Base-by-base conservation (phyloP, 2,888 invertebrate species). In the Prosapia bicincta region DNA sequence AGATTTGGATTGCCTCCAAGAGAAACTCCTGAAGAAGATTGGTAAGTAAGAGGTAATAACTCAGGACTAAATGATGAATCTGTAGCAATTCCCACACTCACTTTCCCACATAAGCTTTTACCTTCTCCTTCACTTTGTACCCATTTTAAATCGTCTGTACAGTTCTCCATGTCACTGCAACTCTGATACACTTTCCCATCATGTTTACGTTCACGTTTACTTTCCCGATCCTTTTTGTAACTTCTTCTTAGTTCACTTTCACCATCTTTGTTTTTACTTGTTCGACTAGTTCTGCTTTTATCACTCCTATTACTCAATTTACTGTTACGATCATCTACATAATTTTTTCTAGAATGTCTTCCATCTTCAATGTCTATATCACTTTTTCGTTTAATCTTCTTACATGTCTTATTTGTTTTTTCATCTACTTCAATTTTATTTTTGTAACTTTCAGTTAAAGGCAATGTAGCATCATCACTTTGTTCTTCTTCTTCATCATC, bases 331-430 rank as follows among this genome's bases (percentile, higher is more conserved):
- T 81, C 80, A 24, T 84, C 84, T 9, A 30, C 30, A 6, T 9
- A 5, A 6, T 6, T 30, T 30, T 6, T 6, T 6, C 30, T 6
- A 38, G 79, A 82, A 30, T 81, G 80, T 54, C 81, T 81, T 2
- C 79, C 80, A 1, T 82, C 82, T 28, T 81, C 80, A 10, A 78
- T 80, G 68, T 79, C 76, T 75, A 80, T 80, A 25, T 6, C 28
- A 66, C 68, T 69, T 43, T 69, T 54, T 25, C 81, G 81, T 13
- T 76, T 69, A 32, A 80, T 83, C 69, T 81, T 83, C 75, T 83
- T 83, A 74, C 83, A 83, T 3, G 69, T 82, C 80, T 83, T 85
- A 78, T 82, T 83, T 54, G 82, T 82, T 72, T 82, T 83, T 20
- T 82, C 81, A 75, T 83, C 82, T 23, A 69, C 78, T 3, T 79